Base-by-base conservation (phyloP, 2,888 invertebrate species). In the Phyllotreta cruciferae region DNA sequence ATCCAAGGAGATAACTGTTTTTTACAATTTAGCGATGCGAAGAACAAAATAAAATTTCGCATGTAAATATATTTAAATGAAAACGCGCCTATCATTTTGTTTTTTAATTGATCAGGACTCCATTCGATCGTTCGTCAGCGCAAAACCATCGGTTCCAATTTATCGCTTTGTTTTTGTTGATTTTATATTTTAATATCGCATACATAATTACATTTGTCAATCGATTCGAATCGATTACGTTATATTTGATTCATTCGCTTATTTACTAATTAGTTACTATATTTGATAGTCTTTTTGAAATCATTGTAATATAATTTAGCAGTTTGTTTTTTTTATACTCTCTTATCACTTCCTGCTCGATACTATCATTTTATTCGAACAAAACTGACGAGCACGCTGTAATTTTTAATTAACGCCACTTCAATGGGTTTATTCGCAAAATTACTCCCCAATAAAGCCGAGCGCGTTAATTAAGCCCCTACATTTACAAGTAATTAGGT, bases 111-210 rank as follows among this genome's bases (percentile, higher is more conserved):
- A 60, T 60, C 49, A 37, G 53, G 14, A 50, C 50, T 50, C 24
- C 41, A 41, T 50, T 50, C 49, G 41, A 50, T 44, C 52, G 49
- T 45, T 50, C 10, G 50, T 50, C 50, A 42, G 24, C n/a, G 50
- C 52, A 50, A 42, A 58, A 58, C 10, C 45, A 11, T 9, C 14
- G 57, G 50, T 50, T 36, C 41, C 13, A 58, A 58, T 58, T 58
- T 58, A 58, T 58, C 11, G 52, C 42, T 60, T 60, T 60, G 60
- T 60, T 60, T 60, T 52, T 52, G 52, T 60, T 37, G 42, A 52
- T 53, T 52, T 52, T 52, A 60, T 52, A 52, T 44, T 1, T 37
- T 52, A 60, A 24, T 39, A 44, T 35, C 9, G 24, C 36, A 10
- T 37, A 44, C 36, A 41, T 50, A 58, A 54, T 39, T 41, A 11